A percentile compares a stretch with the other conserved stretches of the same genome.
These are phyloP conservation scores for Centruroides vittatus DNA, from an alignment of 1,140 invertebrate genomes.

Conservation along the genomic window DNA sequence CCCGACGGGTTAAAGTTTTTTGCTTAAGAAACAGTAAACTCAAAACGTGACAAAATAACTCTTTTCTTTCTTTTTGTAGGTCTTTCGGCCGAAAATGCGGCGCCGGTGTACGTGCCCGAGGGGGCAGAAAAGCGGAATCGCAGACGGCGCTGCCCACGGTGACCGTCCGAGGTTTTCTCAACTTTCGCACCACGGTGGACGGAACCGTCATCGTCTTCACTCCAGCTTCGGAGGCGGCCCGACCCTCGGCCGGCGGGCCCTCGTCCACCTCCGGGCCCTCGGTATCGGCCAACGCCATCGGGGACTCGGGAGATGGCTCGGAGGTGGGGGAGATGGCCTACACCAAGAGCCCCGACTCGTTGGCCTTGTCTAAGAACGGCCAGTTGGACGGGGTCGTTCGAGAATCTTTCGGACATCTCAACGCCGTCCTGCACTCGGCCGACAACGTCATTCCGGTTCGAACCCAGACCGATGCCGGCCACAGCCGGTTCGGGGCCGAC, in stretches of 20 bases:
- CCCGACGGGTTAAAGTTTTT: no score
- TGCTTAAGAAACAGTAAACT: no score
- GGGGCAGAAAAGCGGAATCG: constrained; percentile 2
- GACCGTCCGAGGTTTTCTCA: constrained; percentile 77
- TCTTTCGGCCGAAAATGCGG: neutral
- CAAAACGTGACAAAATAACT: no score
- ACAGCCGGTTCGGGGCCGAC: no score
- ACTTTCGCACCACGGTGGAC: constrained; percentile 75
- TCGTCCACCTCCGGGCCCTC: neutral
- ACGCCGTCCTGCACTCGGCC: no score
- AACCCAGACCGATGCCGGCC: no score
- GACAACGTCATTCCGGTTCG: no score
- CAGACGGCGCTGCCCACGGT: constrained; percentile 41
- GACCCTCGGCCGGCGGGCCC: neutral
- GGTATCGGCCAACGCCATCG: neutral
- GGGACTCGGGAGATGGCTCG: constrained; percentile 1
- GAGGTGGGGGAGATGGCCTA: constrained; percentile 5
- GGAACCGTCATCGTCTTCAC: constrained; percentile 82
- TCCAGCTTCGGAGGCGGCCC: constrained; percentile 42
- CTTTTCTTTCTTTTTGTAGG: neutral
- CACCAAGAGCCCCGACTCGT: neutral
- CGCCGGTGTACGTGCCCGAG: constrained; percentile 9
- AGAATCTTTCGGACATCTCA: neutral
- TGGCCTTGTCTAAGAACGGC: neutral
- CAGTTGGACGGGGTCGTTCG: constrained; percentile 7